Base-by-base conservation (phyloP, 2,888 invertebrate genomes). In the Macrophya annulata region DNA sequence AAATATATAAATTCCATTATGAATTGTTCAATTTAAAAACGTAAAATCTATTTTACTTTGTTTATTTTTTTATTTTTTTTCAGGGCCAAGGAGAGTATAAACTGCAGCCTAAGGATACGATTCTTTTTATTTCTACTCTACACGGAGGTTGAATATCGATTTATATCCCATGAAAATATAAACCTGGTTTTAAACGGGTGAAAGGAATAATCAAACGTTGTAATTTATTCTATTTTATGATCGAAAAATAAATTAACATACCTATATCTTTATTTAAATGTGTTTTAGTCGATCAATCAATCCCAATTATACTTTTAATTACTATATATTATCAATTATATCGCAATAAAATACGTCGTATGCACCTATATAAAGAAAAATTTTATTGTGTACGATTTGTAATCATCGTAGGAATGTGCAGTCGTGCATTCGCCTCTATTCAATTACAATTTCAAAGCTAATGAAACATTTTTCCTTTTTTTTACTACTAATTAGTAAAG, bases 61-160 rank as follows among this genome's bases (percentile, higher is more conserved):
- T 62, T 74, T 74, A 37, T 51, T 77, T 25, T 17, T 15, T 55
- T 31, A 15, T n/a, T 81, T 81, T 21, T 31, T 48, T 94, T 94
- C 88, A 95, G 95, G 97, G 96, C 0, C 96, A 97, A 88, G 92
- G 96, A 21, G 95, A 96, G 8, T 98, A 97, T 91, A 95, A 95
- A 90, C 90, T 98, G 48, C 95, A 96, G 88, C 93, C 95, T 2
- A 95, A 95, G 65, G 98, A 98, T 90, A 95, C 94, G n/a, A 95
- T 98, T 71, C 94, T 96, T 89, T 98, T 98, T 89, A 97, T 98
- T 93, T 98, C 98, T 0, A 98, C 98, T 0, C 93, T 98, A 62
- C 98, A 98, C 91, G 98, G 98, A 1, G 98, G 97, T 90, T 98
- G 81, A 81, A 62, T 12, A 21, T 59, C 10, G 10, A 12, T 45